Conservation (phyloP, 2,113 vertebrate genomes). For the Macroglossus sobrinus region DNA sequence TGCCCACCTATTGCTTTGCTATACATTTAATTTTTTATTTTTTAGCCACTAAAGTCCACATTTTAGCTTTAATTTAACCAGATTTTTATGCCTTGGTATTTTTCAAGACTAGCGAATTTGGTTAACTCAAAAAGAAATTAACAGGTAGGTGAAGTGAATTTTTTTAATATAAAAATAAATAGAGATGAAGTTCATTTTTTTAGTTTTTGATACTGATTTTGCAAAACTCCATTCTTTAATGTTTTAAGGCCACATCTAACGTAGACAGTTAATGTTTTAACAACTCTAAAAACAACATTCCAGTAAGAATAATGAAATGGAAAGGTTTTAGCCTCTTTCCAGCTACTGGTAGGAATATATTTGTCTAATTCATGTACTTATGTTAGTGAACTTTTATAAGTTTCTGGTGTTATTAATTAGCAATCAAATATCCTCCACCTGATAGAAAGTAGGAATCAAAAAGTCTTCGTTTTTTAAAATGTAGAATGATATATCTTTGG, state of each 20-base stretch:
- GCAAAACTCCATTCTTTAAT: not conserved
- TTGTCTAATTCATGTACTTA: slow-evolving; percentile 53
- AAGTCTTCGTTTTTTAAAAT: not conserved
- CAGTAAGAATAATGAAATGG: slow-evolving; percentile 54
- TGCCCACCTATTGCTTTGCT: not conserved
- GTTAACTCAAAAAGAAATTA: slow-evolving; percentile 7
- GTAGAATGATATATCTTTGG: slow-evolving; percentile 5
- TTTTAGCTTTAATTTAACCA: slow-evolving; percentile 35
- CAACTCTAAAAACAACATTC: slow-evolving; percentile 66
- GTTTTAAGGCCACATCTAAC: slow-evolving; percentile 46
- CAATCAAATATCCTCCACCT: not conserved
- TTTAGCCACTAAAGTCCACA: slow-evolving; percentile 8
- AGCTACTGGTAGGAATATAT: slow-evolving; percentile 52
- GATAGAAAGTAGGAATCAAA: slow-evolving; percentile 13
- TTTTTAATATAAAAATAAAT: slow-evolving; percentile 2
- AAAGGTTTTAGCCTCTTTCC: slow-evolving; percentile 56
- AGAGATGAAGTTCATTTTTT: slow-evolving; percentile 10
- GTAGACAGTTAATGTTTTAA: slow-evolving; percentile 58
- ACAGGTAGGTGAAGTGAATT: not conserved
- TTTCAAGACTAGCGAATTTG: not conserved
- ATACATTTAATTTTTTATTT: slow-evolving; percentile 14
- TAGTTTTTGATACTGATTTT: slow-evolving; percentile 13
- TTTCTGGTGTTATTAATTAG: slow-evolving; percentile 46
- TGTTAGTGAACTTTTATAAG: slow-evolving; percentile 36
- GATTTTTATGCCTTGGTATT: not conserved